phyloP scores from a whole-genome alignment of 2,888 invertebrate species.

The Neocrepidodera transversa region DNA sequence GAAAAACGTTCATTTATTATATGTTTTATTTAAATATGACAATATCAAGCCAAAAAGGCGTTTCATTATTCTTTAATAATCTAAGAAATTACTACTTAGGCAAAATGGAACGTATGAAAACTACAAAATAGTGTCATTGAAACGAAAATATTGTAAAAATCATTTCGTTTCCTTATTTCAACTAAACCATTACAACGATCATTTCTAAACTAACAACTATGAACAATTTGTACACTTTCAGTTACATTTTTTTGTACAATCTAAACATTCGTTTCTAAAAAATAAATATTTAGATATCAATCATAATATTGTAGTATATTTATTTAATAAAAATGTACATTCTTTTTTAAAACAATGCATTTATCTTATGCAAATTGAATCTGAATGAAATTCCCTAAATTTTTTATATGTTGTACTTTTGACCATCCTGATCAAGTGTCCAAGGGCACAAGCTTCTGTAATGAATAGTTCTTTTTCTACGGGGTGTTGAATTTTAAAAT shows the following conservation, averaged over 20 bases:
- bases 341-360: too few relatives aligned
- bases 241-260: slow-evolving; percentile 35
- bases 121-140: slow-evolving; percentile 10
- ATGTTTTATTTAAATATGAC: slow-evolving; percentile 22
- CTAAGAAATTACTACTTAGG: slow-evolving; percentile 19
- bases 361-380: too few relatives aligned
- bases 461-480: too few relatives aligned
- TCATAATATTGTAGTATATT: background rate
- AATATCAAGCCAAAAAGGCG: slow-evolving; percentile 26
- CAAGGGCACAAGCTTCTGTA: too few relatives aligned
- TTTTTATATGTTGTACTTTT: too few relatives aligned
- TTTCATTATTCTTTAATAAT: background rate
- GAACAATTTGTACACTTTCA: slow-evolving; percentile 41
- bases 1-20: background rate
- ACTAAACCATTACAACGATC: slow-evolving; percentile 3
- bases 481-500: too few relatives aligned
- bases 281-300: slow-evolving; percentile 1
- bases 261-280: slow-evolving; percentile 25
- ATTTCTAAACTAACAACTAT: slow-evolving; percentile 30
- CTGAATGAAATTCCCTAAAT: too few relatives aligned
- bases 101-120: slow-evolving; percentile 23
- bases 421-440: too few relatives aligned
- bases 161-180: slow-evolving; percentile 15
- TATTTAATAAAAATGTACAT: slow-evolving; percentile 8
- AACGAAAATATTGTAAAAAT: slow-evolving; percentile 7